Conservation (phyloP, 2,113 vertebrate species). For the Lamprotornis superbus region DNA sequence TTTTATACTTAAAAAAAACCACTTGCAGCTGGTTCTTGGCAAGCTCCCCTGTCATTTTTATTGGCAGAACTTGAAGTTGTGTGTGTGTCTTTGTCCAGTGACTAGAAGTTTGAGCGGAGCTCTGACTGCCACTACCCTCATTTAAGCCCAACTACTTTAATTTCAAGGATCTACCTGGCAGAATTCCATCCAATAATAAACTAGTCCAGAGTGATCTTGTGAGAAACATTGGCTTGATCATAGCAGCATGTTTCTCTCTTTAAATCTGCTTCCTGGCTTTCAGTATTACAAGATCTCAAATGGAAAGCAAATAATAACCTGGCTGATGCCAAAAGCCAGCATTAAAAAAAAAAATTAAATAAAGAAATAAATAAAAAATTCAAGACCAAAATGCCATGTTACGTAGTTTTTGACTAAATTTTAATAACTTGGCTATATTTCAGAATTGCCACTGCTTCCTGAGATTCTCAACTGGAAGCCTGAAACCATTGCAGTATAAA, state of each 20-base stretch:
- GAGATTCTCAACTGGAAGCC: background rate
- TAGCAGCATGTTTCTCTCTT: background rate
- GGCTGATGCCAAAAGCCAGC: background rate
- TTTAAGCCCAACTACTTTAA: background rate
- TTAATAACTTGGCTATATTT: background rate
- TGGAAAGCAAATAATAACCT: background rate
- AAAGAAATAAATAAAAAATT: background rate
- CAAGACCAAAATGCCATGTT: accelerated
- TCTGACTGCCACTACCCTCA: background rate
- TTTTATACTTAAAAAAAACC: background rate
- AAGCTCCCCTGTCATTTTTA: background rate
- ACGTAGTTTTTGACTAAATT: background rate
- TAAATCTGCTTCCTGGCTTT: background rate
- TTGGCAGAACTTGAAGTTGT: background rate
- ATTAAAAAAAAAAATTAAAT: background rate
- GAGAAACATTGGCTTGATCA: background rate
- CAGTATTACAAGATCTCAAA: background rate
- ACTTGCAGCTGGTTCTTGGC: background rate
- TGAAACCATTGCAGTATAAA: background rate
- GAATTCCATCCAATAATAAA: background rate
- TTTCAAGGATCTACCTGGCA: background rate
- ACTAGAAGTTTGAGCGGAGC: background rate
- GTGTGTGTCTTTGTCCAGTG: background rate
- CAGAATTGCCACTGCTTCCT: background rate
- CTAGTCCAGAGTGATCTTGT: background rate